Evolutionary conservation across 2,113 vertebrate species (phyloP), one percentile per base, ranked within the genome.

Genomic region (Callipepla squamata): DNA sequence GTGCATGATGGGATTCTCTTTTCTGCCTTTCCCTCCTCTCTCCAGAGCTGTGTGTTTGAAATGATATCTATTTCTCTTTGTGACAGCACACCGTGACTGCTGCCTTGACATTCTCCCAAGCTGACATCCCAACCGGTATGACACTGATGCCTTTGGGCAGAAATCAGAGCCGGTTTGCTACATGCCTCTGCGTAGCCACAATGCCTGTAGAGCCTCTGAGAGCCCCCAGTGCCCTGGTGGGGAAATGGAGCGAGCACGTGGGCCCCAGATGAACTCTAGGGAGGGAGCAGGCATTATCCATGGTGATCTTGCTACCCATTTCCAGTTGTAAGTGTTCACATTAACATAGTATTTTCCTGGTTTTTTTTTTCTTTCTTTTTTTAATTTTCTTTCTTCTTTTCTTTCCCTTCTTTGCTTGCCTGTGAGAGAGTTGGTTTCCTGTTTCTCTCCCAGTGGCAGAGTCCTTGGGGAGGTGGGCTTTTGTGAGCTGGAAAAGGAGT

Each of bases 61-160:
- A 98, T 98, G 97, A 98, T 98, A 98, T 98, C 98, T 97, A 98
- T 99, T 98, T 98, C 98, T 98, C 97, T 98, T 98, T 98, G 98
- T 98, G 98, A 98, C 98, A 98, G 98, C 97, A 90, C 97, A 98
- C 97, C 96, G 94, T 97, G 95, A 98, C 97, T 96, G 95, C 94
- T 38, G 96, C 97, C 97, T 96, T 98, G 98, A 98, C 92, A 77
- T 92, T 98, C 96, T 97, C 80, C 40, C 91, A 80, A 98, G 97
- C 97, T 98, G 98, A 99, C 98, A 97, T 97, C 92, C 95, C 95
- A 36, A 95, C 96, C 97, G 96, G 97, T 97, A 62, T 98, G 98
- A 98, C 97, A 94, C 97, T 98, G 98, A 98, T 98, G 98, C 97
- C 98, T 98, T 98, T 98, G 97, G 98, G 98, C 98, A 98, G 97